phyloP scores from a whole-genome alignment of 2,888 invertebrate genomes.

The Drosophila paranaensis region DNA sequence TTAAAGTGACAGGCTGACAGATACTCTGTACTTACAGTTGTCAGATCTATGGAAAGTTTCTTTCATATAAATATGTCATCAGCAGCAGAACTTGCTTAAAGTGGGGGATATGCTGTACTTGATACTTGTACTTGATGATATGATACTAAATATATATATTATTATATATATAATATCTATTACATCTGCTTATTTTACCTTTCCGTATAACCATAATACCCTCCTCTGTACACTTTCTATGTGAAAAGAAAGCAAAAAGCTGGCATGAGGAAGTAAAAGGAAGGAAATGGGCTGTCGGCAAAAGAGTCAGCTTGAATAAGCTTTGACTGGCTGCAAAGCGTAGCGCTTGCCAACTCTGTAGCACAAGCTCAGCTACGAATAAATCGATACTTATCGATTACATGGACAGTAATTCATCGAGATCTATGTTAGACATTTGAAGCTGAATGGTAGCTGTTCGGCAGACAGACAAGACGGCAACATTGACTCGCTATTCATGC shows the following conservation, averaged over 20 bases:
- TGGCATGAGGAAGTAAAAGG: constrained; percentile 17
- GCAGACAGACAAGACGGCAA: neutral
- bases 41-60: neutral
- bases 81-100: neutral
- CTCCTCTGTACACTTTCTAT: neutral
- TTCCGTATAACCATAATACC: neutral
- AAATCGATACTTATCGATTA: constrained; percentile 1
- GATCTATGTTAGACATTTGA: neutral
- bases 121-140: too few species aligned
- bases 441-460: neutral
- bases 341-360: constrained; percentile 22
- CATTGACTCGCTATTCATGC: neutral
- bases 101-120: too few species aligned
- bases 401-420: neutral
- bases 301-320: neutral
- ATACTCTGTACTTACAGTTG: neutral
- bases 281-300: constrained; percentile 10
- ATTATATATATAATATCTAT: too few species aligned
- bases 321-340: neutral
- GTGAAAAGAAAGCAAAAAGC: neutral
- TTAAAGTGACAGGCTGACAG: neutral
- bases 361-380: constrained; percentile 28
- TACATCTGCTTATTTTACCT: too few species aligned
- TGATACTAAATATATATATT: too few species aligned
- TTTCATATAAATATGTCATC: neutral